A percentile compares a stretch with the other conserved stretches of the same genome.
Conservation (phyloP, 2,113 vertebrate species). For the Telmatochromis sp. region DNA sequence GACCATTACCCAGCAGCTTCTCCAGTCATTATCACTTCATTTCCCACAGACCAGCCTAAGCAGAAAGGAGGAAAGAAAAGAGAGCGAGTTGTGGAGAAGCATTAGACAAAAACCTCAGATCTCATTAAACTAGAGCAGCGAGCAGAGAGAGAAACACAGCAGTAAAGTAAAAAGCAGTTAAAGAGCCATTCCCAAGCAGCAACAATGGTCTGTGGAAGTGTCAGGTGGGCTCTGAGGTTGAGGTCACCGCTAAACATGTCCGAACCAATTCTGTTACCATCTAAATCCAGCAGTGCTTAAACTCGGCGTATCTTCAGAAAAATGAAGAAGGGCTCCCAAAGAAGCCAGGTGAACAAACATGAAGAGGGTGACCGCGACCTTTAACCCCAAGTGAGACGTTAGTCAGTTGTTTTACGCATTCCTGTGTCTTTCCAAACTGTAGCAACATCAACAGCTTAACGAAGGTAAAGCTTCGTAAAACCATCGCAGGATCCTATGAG, state of each 20-base stretch:
- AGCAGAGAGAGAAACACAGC: slow-evolving; percentile 10
- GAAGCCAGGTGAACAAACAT: background rate
- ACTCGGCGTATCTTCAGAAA: background rate
- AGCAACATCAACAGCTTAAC: background rate
- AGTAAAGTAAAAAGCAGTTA: background rate
- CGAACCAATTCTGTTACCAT: accelerated
- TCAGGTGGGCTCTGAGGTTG: slow-evolving; percentile 7
- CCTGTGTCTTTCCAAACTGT: slow-evolving; percentile 36
- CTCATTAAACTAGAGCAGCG: background rate
- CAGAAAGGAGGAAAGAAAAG: background rate
- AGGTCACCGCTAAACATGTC: slow-evolving; percentile 21
- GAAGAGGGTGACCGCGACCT: slow-evolving; percentile 36
- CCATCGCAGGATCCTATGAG: background rate
- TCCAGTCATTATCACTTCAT: background rate
- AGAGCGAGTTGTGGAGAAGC: background rate
- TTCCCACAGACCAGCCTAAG: slow-evolving; percentile 57
- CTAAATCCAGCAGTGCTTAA: background rate
- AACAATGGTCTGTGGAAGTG: slow-evolving; percentile 46
- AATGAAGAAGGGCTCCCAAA: no score
- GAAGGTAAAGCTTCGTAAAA: background rate
- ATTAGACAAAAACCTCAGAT: slow-evolving; percentile 19
- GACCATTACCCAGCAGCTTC: slow-evolving; percentile 56
- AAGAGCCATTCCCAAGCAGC: slow-evolving; percentile 42
- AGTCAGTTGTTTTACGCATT: slow-evolving; percentile 15
- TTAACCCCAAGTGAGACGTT: slow-evolving; percentile 16